Conservation (phyloP, 2,797 vertebrate genomes). For the Sebastes goodei region DNA sequence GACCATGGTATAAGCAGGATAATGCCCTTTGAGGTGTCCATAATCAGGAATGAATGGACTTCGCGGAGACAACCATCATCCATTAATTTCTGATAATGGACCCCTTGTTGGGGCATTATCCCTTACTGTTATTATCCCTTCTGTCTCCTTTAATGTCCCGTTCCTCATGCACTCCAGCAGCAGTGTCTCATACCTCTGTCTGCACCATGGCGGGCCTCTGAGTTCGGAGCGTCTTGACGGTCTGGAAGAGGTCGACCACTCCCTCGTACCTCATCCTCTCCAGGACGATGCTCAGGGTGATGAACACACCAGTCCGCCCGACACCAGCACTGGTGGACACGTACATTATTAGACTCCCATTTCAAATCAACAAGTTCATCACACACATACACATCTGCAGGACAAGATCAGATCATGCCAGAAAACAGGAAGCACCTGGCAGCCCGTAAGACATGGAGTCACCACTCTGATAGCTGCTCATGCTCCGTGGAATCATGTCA, state of each 20-base stretch:
- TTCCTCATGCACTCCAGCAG: neutral
- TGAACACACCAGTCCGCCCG: slow-evolving; percentile 95
- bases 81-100: too few relatives aligned
- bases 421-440: neutral
- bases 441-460: too few relatives aligned
- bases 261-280: slow-evolving; percentile 97
- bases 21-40: too few relatives aligned
- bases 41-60: too few relatives aligned
- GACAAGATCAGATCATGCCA: neutral
- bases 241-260: slow-evolving; percentile 97
- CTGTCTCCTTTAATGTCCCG: too few relatives aligned
- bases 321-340: slow-evolving; percentile 88
- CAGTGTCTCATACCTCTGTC: slow-evolving; percentile 87
- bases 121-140: too few relatives aligned
- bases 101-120: too few relatives aligned
- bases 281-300: slow-evolving; percentile 95
- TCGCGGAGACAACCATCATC: too few relatives aligned
- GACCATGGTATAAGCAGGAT: too few relatives aligned
- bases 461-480: neutral
- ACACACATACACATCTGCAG: neutral
- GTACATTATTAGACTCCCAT: slow-evolving; percentile 13
- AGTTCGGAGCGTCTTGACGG: slow-evolving; percentile 93
- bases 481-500: neutral
- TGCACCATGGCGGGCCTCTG: slow-evolving; percentile 98
- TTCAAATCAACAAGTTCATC: neutral